Conservation (phyloP, 1,140 invertebrate genomes). For the Glossosoma conforme region DNA sequence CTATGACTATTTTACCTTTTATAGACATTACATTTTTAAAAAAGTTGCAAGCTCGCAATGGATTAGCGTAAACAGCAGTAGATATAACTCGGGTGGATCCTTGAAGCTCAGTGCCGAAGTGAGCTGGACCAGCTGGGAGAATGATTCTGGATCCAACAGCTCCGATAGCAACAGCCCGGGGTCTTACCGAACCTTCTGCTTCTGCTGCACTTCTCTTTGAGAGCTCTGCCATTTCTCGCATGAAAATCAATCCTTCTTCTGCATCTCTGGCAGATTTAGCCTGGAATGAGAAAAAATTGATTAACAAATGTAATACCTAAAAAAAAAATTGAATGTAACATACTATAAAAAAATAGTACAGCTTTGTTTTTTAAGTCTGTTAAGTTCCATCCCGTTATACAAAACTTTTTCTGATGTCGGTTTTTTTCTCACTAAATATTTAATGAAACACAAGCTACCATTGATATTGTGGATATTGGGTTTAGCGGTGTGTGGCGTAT, state of each 20-base stretch:
- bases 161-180: slow-evolving; percentile 37
- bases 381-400: no score
- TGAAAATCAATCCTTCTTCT: slow-evolving; percentile 89
- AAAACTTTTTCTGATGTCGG: no score
- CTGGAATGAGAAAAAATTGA: slow-evolving; percentile 47
- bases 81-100: slow-evolving; percentile 57
- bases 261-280: slow-evolving; percentile 80
- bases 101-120: slow-evolving; percentile 79
- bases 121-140: slow-evolving; percentile 74
- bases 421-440: no score
- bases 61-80: slow-evolving; percentile 57
- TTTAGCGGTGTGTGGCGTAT: no score
- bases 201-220: slow-evolving; percentile 58
- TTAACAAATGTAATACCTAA: slow-evolving; percentile 2
- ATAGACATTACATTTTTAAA: slow-evolving; percentile 59
- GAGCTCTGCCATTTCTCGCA: slow-evolving; percentile 95
- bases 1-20: slow-evolving; percentile 73
- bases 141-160: slow-evolving; percentile 19
- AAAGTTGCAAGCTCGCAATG: slow-evolving; percentile 57
- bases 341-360: slow-evolving; percentile 4
- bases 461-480: no score
- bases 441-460: no score
- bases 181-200: slow-evolving; percentile 36
- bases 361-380: no score
- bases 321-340: not conserved